A percentile compares a stretch with the other conserved stretches of the same genome.
These are phyloP conservation scores for Notechis scutatus DNA, from an alignment of 2,113 vertebrate genomes.

Conservation along the genomic window DNA sequence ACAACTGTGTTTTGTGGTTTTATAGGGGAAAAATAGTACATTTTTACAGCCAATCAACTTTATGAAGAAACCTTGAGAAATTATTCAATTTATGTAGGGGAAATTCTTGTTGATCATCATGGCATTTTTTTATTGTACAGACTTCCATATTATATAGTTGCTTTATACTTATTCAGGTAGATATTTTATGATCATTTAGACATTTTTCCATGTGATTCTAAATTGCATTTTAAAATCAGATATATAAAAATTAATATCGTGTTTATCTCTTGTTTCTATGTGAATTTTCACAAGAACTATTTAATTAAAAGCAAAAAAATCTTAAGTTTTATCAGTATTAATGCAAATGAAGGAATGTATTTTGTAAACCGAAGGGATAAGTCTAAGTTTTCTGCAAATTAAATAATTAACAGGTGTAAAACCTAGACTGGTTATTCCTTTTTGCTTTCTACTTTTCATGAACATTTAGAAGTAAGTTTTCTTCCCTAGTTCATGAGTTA, in stretches of 20 bases:
- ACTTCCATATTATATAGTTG: not conserved
- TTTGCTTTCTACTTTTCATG: constrained; percentile 6
- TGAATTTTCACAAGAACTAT: not conserved
- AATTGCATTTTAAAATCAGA: not conserved
- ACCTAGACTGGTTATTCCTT: not conserved
- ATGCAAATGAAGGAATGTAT: constrained; percentile 14
- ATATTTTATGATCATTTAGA: not conserved
- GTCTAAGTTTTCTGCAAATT: not conserved
- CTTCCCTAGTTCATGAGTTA: constrained; percentile 22
- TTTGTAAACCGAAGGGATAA: constrained; percentile 2
- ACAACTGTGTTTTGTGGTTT: not conserved
- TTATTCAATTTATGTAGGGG: not conserved
- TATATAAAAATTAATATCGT: not conserved
- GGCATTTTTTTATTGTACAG: not conserved
- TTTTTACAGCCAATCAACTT: not conserved
- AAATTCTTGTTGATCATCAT: not conserved
- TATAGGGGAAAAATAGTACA: not conserved
- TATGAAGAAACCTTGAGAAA: not conserved
- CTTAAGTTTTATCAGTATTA: constrained; percentile 33
- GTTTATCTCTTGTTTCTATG: not conserved
- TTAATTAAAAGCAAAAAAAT: not conserved
- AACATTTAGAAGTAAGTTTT: constrained; percentile 14
- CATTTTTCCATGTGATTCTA: not conserved
- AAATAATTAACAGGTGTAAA: not conserved
- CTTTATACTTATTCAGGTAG: not conserved